A percentile compares a stretch with the other conserved stretches of the same genome.
phyloP scores from a whole-genome alignment of 2,113 vertebrate species.

The Crotalus helleri region DNA sequence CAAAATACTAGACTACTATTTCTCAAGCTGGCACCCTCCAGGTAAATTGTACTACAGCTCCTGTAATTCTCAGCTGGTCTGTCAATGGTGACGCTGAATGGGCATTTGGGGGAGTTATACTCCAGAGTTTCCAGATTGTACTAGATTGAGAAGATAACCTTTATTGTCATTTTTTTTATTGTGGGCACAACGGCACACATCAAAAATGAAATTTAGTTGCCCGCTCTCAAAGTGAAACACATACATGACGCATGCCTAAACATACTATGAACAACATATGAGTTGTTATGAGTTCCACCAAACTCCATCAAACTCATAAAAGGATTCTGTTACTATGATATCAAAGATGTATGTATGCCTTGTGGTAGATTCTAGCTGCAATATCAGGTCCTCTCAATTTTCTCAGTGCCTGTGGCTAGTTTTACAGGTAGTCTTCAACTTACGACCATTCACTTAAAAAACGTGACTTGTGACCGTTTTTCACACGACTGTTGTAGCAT shows the following conservation, averaged over 20 bases:
- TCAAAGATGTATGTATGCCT: not conserved
- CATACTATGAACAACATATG: too few species aligned
- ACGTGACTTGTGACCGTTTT: not conserved
- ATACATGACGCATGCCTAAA: too few species aligned
- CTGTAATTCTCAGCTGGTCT: not conserved
- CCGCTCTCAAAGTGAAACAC: too few species aligned
- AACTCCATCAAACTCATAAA: not conserved
- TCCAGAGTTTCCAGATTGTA: not conserved
- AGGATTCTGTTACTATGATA: not conserved
- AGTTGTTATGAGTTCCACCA: too few species aligned
- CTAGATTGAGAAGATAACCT: too few species aligned
- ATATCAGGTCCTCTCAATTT: not conserved
- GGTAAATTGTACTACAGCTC: not conserved
- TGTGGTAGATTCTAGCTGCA: not conserved
- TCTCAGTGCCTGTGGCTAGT: not conserved
- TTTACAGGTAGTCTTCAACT: not conserved
- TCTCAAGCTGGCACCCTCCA: not conserved
- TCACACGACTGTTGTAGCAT: not conserved
- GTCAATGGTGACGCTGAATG: not conserved
- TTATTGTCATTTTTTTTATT: too few species aligned
- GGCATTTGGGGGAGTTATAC: not conserved
- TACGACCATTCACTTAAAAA: not conserved
- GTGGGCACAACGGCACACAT: too few species aligned
- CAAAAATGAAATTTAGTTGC: too few species aligned
- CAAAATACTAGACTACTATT: not conserved